These are phyloP conservation scores for Hypotaenidia okinawae DNA, from an alignment of 2,797 vertebrate genomes.

Conservation along the genomic window DNA sequence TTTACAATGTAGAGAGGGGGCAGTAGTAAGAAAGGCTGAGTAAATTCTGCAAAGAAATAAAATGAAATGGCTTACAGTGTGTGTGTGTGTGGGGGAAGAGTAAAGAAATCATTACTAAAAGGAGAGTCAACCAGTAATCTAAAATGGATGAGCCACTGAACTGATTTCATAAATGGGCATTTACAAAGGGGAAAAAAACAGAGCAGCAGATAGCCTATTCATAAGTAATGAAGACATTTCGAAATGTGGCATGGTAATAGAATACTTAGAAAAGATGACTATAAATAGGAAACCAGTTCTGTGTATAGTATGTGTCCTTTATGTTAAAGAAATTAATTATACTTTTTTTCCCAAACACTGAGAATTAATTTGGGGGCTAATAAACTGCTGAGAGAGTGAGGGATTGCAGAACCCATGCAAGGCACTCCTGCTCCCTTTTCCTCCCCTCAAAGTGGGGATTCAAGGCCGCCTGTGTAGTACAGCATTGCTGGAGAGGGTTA, in stretches of 20 bases:
- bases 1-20: background rate
- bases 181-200: slow-evolving; percentile 28
- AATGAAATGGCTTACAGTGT: background rate
- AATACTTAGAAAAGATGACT: slow-evolving; percentile 6
- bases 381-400: background rate
- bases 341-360: slow-evolving; percentile 9
- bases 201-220: slow-evolving; percentile 25
- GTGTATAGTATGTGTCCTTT: background rate
- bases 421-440: background rate
- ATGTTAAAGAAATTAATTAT: slow-evolving; percentile 15
- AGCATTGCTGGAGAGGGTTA: too few species aligned
- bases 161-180: slow-evolving; percentile 55
- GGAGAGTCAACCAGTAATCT: slow-evolving; percentile 25
- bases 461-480: too few species aligned
- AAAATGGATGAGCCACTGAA: slow-evolving; percentile 45
- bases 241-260: slow-evolving; percentile 3
- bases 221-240: slow-evolving; percentile 37
- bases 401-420: background rate
- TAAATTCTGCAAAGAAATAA: slow-evolving; percentile 27
- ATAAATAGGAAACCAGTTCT: slow-evolving; percentile 2
- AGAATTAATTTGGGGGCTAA: slow-evolving; percentile 1
- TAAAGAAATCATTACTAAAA: slow-evolving; percentile 22
- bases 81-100: background rate
- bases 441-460: background rate
- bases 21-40: slow-evolving; percentile 29